These are phyloP conservation scores for Oncorhynchus mykiss DNA, from an alignment of 2,113 vertebrate species.

Conservation along the genomic window DNA sequence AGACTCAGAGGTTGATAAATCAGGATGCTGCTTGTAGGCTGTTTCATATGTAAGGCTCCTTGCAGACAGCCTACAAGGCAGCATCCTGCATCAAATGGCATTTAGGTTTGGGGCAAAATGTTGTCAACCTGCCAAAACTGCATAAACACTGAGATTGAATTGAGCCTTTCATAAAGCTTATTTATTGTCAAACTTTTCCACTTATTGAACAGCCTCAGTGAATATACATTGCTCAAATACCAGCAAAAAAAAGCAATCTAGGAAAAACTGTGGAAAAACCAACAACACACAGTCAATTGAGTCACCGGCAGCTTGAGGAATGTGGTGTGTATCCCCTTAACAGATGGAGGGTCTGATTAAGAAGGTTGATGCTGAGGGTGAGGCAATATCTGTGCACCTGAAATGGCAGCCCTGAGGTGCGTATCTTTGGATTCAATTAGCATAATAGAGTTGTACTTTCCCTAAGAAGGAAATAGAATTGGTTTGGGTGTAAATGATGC, in stretches of 20 bases:
- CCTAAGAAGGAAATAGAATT: not conserved
- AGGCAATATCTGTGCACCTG: conserved; percentile 1
- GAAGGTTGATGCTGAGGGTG: conserved; percentile 2
- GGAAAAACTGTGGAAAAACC: not conserved
- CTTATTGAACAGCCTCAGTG: not conserved
- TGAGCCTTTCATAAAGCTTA: no score
- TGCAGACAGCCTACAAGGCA: no score
- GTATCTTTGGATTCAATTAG: not conserved
- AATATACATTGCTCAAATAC: not conserved
- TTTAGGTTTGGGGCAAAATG: no score
- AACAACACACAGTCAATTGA: not conserved
- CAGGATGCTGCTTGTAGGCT: no score
- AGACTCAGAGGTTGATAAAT: no score
- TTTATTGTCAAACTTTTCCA: not conserved
- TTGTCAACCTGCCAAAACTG: no score
- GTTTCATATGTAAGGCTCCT: no score
- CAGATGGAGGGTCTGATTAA: conserved; percentile 35
- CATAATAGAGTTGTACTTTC: conserved; percentile 2
- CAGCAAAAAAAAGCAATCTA: no score
- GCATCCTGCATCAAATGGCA: no score
- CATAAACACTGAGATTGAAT: no score
- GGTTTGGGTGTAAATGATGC: not conserved
- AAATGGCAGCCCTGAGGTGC: not conserved
- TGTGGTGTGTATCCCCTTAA: not conserved
- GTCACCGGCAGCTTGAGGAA: not conserved